Percentiles rank a stretch among this genome's conserved stretches.
Conservation (phyloP, 2,113 vertebrate species). For the Bos javanicus region DNA sequence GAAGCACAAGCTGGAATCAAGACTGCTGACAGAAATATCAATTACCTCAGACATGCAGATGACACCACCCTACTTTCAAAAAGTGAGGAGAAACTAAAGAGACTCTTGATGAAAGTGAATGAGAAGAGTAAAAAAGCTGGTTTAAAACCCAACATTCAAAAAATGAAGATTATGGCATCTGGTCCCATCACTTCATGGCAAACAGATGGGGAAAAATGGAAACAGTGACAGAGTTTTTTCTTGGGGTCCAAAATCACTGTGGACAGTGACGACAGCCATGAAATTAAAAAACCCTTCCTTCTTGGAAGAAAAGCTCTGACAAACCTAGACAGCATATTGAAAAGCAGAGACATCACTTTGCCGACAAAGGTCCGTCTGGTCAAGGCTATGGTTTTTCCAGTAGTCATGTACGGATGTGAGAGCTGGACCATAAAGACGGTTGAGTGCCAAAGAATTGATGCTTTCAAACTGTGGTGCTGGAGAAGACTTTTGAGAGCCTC, state of each 20-base stretch:
- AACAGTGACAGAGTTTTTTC: background rate
- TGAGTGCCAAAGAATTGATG: background rate
- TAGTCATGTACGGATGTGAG: background rate
- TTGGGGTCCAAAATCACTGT: background rate
- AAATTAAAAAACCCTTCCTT: background rate
- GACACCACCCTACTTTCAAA: background rate
- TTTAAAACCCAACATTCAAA: too few relatives aligned
- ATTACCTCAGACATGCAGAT: background rate
- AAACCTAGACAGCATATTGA: background rate
- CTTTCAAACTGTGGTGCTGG: background rate
- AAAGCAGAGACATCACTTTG: background rate
- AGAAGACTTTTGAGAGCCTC: background rate
- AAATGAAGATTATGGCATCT: background rate
- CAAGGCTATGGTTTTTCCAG: background rate
- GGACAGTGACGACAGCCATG: background rate
- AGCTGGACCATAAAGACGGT: background rate
- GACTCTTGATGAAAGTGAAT: background rate
- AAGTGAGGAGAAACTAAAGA: background rate
- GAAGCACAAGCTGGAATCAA: background rate
- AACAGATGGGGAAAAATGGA: background rate
- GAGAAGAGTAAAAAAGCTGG: background rate
- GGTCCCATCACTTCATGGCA: background rate
- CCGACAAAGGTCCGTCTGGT: accelerated
- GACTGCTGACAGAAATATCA: background rate
- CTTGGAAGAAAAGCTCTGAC: background rate